phyloP scores from a whole-genome alignment of 1,140 invertebrate genomes.

The Leptinotarsa lineolata region DNA sequence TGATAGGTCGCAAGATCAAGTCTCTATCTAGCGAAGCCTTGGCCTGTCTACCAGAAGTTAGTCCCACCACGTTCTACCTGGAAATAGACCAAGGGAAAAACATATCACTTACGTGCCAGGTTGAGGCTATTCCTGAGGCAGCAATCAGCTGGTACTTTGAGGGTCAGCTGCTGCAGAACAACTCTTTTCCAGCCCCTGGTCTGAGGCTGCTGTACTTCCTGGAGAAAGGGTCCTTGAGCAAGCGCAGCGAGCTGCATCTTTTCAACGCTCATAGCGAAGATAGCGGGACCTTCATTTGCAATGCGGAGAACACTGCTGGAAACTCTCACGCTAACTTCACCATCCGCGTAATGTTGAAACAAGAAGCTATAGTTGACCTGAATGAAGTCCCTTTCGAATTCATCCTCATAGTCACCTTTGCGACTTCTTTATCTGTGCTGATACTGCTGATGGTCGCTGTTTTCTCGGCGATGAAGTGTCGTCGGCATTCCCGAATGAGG shows the following conservation, averaged over 20 bases:
- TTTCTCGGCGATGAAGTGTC: slow-evolving; percentile 64
- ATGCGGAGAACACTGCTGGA: slow-evolving; percentile 81
- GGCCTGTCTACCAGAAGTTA: slow-evolving; percentile 79
- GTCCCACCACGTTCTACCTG: slow-evolving; percentile 69
- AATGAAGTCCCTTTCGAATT: slow-evolving; percentile 68
- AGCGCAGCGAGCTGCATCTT: slow-evolving; percentile 74
- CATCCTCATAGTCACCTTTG: slow-evolving; percentile 67
- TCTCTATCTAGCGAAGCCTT: slow-evolving; percentile 72
- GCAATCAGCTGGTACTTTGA: slow-evolving; percentile 80
- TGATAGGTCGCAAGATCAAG: slow-evolving; percentile 70
- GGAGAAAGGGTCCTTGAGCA: slow-evolving; percentile 68
- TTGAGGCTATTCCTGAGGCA: slow-evolving; percentile 79
- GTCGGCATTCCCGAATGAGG: slow-evolving; percentile 52
- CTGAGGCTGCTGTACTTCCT: slow-evolving; percentile 68
- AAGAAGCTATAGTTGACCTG: slow-evolving; percentile 58
- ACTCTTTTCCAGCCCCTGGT: slow-evolving; percentile 64
- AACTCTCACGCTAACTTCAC: slow-evolving; percentile 75
- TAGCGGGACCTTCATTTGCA: slow-evolving; percentile 79
- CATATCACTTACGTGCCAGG: slow-evolving; percentile 75
- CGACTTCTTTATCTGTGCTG: slow-evolving; percentile 60
- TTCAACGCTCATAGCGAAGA: slow-evolving; percentile 72
- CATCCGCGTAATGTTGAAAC: slow-evolving; percentile 70
- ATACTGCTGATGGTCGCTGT: slow-evolving; percentile 66
- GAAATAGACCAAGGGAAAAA: slow-evolving; percentile 79
- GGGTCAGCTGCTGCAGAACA: slow-evolving; percentile 72